These are phyloP conservation scores for Drosophila simulans DNA, from an alignment of 1,140 invertebrate species.

Conservation along the genomic window DNA sequence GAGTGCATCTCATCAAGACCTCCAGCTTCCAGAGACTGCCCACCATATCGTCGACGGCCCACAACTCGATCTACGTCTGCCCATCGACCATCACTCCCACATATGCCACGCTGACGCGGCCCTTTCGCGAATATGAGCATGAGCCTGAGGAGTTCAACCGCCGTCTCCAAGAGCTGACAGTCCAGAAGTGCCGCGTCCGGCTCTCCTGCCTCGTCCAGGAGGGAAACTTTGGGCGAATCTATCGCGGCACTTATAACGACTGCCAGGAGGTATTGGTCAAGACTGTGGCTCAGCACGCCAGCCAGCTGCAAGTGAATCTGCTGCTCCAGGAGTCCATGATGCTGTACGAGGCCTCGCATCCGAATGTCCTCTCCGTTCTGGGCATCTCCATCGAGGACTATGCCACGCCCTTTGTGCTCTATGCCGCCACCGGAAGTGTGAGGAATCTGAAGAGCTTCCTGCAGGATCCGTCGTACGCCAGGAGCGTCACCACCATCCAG, in stretches of 20 bases:
- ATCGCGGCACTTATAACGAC: conserved; percentile 92
- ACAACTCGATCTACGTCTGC: conserved; percentile 83
- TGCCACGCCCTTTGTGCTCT: conserved; percentile 94
- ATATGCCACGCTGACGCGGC: conserved; percentile 80
- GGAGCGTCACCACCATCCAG: conserved; percentile 95
- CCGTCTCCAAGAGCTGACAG: conserved; percentile 82
- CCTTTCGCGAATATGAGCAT: conserved; percentile 82
- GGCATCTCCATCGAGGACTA: conserved; percentile 95
- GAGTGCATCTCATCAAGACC: conserved; percentile 79
- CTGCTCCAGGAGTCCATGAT: conserved; percentile 94
- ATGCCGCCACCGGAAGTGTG: conserved; percentile 91
- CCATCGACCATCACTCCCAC: conserved; percentile 80
- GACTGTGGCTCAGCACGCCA: conserved; percentile 90
- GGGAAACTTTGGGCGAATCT: conserved; percentile 96
- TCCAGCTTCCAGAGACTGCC: conserved; percentile 83
- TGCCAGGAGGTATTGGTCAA: conserved; percentile 93
- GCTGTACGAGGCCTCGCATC: conserved; percentile 93
- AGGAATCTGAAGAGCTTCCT: conserved; percentile 95
- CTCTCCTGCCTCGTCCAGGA: conserved; percentile 91
- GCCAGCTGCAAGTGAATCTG: conserved; percentile 91
- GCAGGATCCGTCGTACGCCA: conserved; percentile 85
- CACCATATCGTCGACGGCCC: conserved; percentile 77
- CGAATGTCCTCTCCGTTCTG: conserved; percentile 92
- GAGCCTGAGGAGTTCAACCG: conserved; percentile 84
- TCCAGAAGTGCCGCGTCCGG: conserved; percentile 89